phyloP scores from a whole-genome alignment of 2,797 vertebrate genomes.

The Sebastes taczanowskii region DNA sequence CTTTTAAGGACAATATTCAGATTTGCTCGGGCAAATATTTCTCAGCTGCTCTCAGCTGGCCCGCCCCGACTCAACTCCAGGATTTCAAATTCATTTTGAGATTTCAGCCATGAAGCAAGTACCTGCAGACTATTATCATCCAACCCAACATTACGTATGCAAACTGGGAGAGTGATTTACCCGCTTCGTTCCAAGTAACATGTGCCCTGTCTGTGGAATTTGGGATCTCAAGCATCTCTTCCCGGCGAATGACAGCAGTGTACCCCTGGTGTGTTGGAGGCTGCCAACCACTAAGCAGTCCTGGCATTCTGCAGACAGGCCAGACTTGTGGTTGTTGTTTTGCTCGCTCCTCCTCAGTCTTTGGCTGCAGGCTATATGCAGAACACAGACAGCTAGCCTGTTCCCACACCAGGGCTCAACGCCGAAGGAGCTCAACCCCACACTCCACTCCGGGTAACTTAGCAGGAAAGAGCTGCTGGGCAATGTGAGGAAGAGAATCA shows the following conservation, averaged over 20 bases:
- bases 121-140: constrained; percentile 43
- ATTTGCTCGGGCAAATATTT: not conserved
- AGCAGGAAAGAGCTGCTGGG: constrained; percentile 24
- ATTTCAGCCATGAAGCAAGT: constrained; percentile 24
- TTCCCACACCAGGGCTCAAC: constrained; percentile 69
- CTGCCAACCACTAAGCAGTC: constrained; percentile 82
- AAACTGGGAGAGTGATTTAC: constrained; percentile 50
- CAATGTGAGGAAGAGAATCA: constrained; percentile 15
- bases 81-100: constrained; percentile 24
- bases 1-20: not conserved
- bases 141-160: constrained; percentile 38
- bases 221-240: constrained; percentile 72
- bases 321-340: constrained; percentile 82
- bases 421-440: constrained; percentile 66
- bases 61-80: not conserved
- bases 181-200: constrained; percentile 57
- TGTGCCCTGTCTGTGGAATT: constrained; percentile 72
- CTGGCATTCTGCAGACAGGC: constrained; percentile 81
- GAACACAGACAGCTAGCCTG: constrained; percentile 78
- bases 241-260: constrained; percentile 74
- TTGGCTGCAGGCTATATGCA: constrained; percentile 83
- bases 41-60: constrained; percentile 4
- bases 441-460: constrained; percentile 56
- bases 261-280: constrained; percentile 76
- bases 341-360: constrained; percentile 76